These are phyloP conservation scores for Takifugu flavidus DNA, from an alignment of 2,113 vertebrate genomes.

Conservation along the genomic window DNA sequence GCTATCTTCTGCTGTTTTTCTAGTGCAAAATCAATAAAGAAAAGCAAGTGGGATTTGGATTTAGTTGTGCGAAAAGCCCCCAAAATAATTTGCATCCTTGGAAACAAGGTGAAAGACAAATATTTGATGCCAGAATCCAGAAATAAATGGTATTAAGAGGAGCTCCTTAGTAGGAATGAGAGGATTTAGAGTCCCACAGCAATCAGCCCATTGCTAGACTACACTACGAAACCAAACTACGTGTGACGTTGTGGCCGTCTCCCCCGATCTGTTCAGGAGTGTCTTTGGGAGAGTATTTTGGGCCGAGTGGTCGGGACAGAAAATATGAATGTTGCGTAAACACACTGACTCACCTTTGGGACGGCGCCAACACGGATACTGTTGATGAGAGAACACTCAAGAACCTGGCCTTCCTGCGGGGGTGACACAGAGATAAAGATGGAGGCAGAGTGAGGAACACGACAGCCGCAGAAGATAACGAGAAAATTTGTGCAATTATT, in stretches of 20 bases:
- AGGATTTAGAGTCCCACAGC: constrained; percentile 20
- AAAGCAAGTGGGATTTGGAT: neutral
- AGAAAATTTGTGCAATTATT: constrained; percentile 2
- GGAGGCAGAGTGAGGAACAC: constrained; percentile 1
- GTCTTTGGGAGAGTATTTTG: neutral
- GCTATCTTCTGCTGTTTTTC: too few species aligned
- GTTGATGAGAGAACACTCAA: constrained; percentile 98
- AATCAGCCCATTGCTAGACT: constrained; percentile 13
- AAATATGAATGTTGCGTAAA: constrained; percentile 1
- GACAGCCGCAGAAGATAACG: neutral
- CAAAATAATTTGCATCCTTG: too few species aligned
- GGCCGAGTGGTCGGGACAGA: neutral
- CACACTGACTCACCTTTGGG: constrained; percentile 84
- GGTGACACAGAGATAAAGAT: neutral
- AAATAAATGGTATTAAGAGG: constrained; percentile 21
- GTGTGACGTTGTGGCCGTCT: neutral
- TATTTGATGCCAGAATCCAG: constrained; percentile 39
- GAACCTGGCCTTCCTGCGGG: constrained; percentile 89
- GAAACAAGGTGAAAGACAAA: constrained; percentile 12
- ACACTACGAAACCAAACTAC: constrained; percentile 14
- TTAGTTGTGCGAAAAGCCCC: too few species aligned
- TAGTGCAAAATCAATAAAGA: too few species aligned
- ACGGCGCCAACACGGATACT: constrained; percentile 86
- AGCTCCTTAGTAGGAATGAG: constrained; percentile 1
- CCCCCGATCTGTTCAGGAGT: constrained; percentile 8